A percentile compares a stretch with the other conserved stretches of the same genome.
phyloP scores from a whole-genome alignment of 2,113 vertebrate genomes.

The Chascanopsetta lugubris region DNA sequence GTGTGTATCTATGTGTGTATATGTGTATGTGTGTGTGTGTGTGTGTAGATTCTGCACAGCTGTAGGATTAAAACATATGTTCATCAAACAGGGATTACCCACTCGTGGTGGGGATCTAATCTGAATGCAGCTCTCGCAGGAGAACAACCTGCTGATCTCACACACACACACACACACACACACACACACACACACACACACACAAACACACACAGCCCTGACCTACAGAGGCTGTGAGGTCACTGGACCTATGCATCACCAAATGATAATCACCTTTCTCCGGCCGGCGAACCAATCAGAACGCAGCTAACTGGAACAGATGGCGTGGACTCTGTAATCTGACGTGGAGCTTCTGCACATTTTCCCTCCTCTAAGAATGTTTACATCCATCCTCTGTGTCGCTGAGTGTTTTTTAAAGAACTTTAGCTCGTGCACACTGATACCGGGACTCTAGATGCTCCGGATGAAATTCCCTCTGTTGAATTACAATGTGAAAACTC shows the following conservation, averaged over 20 bases:
- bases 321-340: slow-evolving; percentile 52
- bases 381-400: slow-evolving; percentile 1
- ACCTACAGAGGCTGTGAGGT: slow-evolving; percentile 42
- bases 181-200: slow-evolving; percentile 11
- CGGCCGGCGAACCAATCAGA: slow-evolving; percentile 45
- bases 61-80: slow-evolving; percentile 63
- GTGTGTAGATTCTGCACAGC: neutral
- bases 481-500: neutral
- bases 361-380: slow-evolving; percentile 34
- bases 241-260: slow-evolving; percentile 17
- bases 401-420: neutral
- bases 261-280: slow-evolving; percentile 49
- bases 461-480: neutral
- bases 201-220: slow-evolving; percentile 12
- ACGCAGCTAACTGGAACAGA: slow-evolving; percentile 51
- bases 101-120: slow-evolving; percentile 54
- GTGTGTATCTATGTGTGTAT: too few relatives aligned
- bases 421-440: too few relatives aligned
- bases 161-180: slow-evolving; percentile 19
- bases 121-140: slow-evolving; percentile 31
- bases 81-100: slow-evolving; percentile 64
- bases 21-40: neutral
- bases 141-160: slow-evolving; percentile 46
- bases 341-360: slow-evolving; percentile 27
- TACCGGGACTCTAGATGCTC: neutral